Evolutionary conservation across 2,797 vertebrate species (phyloP), one percentile per base, ranked within the genome.

Genomic region (Emydoidea blandingii): DNA sequence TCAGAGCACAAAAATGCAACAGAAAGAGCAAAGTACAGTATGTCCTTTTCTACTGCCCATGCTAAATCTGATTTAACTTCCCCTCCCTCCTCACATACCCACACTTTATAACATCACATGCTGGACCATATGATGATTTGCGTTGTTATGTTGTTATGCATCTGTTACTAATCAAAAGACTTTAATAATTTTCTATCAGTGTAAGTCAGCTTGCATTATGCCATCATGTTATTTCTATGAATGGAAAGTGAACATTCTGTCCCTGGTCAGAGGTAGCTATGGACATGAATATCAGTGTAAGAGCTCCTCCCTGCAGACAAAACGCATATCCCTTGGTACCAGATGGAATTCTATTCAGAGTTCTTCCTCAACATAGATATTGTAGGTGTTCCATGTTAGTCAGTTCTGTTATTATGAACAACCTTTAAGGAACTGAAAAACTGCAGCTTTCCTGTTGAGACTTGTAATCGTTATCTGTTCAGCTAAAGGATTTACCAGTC

Each of bases 391-490:
- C 95, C 89, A 83, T 15, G 83, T 88, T 87, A 84, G 85, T 87
- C 88, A 90, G 50, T 96, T 96, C 92, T 92, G 84, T 94, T 96
- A 90, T 91, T 96, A 95, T 74, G 91, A 96, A 96, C 0, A 74
- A 95, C 86, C 94, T 96, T 93, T 95, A 93, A 90, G 90, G 74
- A 97, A 95, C 3, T 95, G 72, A 95, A 97, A 94, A 94, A 85
- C 49, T 92, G 86, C 8, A 85, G 86, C 95, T 89, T 89, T 93
- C 96, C 96, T 95, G 86, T n/a, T 89, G 89, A 95, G 94, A 90
- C 74, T 94, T 95, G 93, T 92, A 98, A 97, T 97, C 16, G 52
- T 85, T 96, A 93, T 88, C 96, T 96, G 91, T 85, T 96, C 91
- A 91, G 87, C 10, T 25, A 89, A 94, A 95, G 74, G 80, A 92